Conservation (phyloP, 2,797 vertebrate species). For the Gymnothorax javanicus region DNA sequence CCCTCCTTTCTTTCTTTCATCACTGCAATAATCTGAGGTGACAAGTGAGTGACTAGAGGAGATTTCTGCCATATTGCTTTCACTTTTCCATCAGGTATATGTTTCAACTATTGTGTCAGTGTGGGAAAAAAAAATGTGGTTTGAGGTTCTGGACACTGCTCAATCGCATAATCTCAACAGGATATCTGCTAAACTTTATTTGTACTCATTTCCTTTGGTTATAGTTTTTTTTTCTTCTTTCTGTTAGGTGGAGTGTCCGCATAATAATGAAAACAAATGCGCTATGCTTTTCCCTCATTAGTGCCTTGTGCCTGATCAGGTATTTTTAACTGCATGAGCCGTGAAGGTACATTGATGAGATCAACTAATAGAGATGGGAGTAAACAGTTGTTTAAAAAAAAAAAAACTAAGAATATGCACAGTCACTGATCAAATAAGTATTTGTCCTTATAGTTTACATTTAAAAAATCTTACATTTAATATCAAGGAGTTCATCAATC, state of each 20-base stretch:
- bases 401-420: not conserved
- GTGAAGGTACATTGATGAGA: not conserved
- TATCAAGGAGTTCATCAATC: not conserved
- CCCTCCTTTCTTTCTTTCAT: not conserved
- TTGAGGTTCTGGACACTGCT: not conserved
- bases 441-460: not conserved
- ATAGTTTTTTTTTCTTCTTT: not conserved
- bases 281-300: not conserved
- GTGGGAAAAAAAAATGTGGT: not conserved
- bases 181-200: not conserved
- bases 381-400: not conserved
- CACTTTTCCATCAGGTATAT: not conserved
- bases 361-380: not conserved
- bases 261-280: not conserved
- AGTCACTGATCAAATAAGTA: not conserved
- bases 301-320: not conserved
- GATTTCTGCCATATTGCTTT: slow-evolving; percentile 2
- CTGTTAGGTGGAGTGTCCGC: not conserved
- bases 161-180: not conserved
- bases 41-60: not conserved
- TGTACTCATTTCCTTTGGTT: not conserved
- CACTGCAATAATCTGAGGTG: not conserved
- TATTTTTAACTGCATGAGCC: not conserved
- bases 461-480: not conserved
- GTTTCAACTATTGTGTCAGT: not conserved